Evolutionary conservation across 2,113 vertebrate species (phyloP).

Genomic region (Plotosus lineatus): DNA sequence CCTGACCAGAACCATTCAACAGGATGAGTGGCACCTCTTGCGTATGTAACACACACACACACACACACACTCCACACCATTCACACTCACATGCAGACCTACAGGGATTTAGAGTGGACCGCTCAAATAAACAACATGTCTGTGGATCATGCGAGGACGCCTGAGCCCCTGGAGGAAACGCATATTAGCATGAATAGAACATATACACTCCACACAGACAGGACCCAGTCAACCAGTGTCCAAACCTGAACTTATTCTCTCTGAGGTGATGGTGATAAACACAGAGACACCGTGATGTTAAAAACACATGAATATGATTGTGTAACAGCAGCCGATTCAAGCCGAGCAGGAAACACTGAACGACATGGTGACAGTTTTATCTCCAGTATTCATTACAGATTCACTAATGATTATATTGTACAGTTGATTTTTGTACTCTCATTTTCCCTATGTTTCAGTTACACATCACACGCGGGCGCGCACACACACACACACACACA

Average conservation of each 20-base stretch:
- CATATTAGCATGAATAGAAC: too few relatives aligned
- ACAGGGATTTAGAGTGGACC: too few relatives aligned
- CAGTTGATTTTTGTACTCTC: too few relatives aligned
- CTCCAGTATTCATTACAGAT: slow-evolving; percentile 1
- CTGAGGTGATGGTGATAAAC: too few relatives aligned
- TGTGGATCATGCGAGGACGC: too few relatives aligned
- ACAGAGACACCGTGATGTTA: too few relatives aligned
- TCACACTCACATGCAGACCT: not conserved
- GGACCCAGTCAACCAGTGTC: too few relatives aligned
- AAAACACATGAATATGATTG: not conserved
- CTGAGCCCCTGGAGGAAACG: too few relatives aligned
- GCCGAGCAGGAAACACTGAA: too few relatives aligned
- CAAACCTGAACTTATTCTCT: too few relatives aligned
- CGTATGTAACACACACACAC: slow-evolving; percentile 61
- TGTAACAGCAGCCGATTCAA: not conserved
- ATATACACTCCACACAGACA: too few relatives aligned
- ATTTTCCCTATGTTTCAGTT: slow-evolving; percentile 36
- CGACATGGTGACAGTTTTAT: too few relatives aligned
- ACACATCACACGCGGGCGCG: not conserved
- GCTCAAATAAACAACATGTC: not conserved
- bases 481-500: not conserved
- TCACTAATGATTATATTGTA: not conserved
- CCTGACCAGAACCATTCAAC: slow-evolving; percentile 81
- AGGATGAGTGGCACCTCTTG: slow-evolving; percentile 84
- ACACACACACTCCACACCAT: not conserved